phyloP scores from a whole-genome alignment of 2,113 vertebrate species.

The Atrichornis clamosus region DNA sequence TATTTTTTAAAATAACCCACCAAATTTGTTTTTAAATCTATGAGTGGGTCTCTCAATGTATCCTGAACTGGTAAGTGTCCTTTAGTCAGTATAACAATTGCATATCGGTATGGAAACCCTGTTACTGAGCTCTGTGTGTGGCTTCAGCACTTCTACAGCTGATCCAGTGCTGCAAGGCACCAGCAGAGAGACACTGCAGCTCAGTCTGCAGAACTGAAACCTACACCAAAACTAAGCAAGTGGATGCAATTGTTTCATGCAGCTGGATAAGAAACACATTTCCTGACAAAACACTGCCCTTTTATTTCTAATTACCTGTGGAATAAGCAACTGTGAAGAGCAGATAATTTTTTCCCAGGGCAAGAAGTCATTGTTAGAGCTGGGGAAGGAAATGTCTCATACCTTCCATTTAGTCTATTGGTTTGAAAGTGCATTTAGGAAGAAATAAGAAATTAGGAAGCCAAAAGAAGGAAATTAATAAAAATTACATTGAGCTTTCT shows the following conservation, averaged over 20 bases:
- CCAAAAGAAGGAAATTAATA: background rate
- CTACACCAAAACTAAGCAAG: background rate
- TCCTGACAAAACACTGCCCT: slow-evolving; percentile 57
- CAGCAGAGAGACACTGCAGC: background rate
- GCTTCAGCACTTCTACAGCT: background rate
- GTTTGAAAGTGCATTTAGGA: background rate
- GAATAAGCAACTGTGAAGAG: slow-evolving; percentile 1
- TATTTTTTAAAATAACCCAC: background rate
- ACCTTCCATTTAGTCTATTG: background rate
- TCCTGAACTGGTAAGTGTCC: background rate
- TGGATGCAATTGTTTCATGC: background rate
- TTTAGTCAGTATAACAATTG: background rate
- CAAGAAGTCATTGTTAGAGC: slow-evolving; percentile 43
- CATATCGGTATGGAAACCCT: background rate
- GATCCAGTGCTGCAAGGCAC: background rate
- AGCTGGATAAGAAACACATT: slow-evolving; percentile 27
- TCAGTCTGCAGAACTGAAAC: background rate
- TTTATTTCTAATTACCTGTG: slow-evolving; percentile 10
- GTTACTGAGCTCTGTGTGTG: background rate
- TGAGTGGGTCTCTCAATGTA: background rate
- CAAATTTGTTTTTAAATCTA: background rate
- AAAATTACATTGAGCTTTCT: background rate
- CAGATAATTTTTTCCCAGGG: slow-evolving; percentile 10
- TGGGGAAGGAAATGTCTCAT: slow-evolving; percentile 58
- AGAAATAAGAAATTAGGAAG: background rate